Conservation (phyloP, 2,888 invertebrate species). For the Sacculina carcini region DNA sequence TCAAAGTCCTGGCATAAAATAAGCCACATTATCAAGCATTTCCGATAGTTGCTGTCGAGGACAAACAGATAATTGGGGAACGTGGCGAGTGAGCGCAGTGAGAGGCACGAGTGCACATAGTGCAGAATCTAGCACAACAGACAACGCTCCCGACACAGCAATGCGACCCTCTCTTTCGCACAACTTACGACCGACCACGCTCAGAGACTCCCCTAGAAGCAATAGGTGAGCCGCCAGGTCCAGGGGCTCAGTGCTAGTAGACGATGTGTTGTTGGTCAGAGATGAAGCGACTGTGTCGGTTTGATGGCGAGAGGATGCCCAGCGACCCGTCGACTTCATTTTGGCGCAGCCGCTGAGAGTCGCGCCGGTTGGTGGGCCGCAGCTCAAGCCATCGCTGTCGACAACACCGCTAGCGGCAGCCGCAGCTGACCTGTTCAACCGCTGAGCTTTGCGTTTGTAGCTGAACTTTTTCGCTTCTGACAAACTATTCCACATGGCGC, state of each 20-base stretch:
- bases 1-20: conserved; percentile 51
- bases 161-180: conserved; percentile 84
- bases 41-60: conserved; percentile 29
- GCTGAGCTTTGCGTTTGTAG: not conserved
- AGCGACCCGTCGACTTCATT: not conserved
- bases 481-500: not conserved
- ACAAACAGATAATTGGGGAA: conserved; percentile 42
- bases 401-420: too few species aligned
- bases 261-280: conserved; percentile 19
- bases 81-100: conserved; percentile 52
- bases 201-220: conserved; percentile 69
- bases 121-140: conserved; percentile 69
- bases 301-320: too few species aligned
- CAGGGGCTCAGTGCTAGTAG: conserved; percentile 44
- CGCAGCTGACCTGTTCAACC: not conserved
- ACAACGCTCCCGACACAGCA: conserved; percentile 77
- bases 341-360: not conserved
- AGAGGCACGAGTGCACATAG: conserved; percentile 73
- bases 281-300: too few species aligned
- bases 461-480: not conserved
- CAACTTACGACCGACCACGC: conserved; percentile 70
- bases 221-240: conserved; percentile 82
- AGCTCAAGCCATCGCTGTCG: too few species aligned
- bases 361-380: too few species aligned
- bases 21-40: conserved; percentile 78